Evolutionary conservation across 2,888 invertebrate genomes (phyloP).

Genomic region (Orthosia gothica): DNA sequence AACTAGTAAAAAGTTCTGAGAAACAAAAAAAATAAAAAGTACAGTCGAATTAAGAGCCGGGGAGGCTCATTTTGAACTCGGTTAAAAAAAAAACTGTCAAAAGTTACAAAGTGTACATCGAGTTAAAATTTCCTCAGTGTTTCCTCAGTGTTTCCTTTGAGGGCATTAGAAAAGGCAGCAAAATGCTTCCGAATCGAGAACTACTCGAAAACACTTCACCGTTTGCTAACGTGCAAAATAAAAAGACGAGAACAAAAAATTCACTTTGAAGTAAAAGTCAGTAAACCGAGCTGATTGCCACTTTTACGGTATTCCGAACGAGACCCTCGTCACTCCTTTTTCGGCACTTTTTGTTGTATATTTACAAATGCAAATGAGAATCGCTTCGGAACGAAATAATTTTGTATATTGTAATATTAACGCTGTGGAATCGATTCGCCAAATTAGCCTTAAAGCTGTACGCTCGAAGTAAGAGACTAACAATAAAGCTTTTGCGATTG

Average conservation of each 20-base stretch:
- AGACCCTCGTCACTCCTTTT: slow-evolving; percentile 85
- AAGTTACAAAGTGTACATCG: slow-evolving; percentile 27
- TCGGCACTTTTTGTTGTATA: slow-evolving; percentile 79
- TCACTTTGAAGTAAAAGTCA: slow-evolving; percentile 84
- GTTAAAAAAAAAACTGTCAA: slow-evolving; percentile 21
- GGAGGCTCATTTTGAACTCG: too few relatives aligned
- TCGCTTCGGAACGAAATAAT: slow-evolving; percentile 62
- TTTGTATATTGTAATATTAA: slow-evolving; percentile 60
- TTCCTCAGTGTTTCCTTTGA: slow-evolving; percentile 59
- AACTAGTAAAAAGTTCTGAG: too few relatives aligned
- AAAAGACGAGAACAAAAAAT: slow-evolving; percentile 80
- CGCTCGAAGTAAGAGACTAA: slow-evolving; percentile 12
- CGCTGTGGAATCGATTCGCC: slow-evolving; percentile 24
- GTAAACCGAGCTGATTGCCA: slow-evolving; percentile 85
- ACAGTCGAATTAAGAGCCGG: too few relatives aligned
- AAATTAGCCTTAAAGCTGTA: slow-evolving; percentile 40
- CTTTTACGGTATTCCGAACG: slow-evolving; percentile 85
- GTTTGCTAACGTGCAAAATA: slow-evolving; percentile 75
- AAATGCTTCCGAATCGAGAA: slow-evolving; percentile 71
- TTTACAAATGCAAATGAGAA: slow-evolving; percentile 82
- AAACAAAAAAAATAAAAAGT: too few relatives aligned
- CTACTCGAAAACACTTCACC: slow-evolving; percentile 73
- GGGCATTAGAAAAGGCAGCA: slow-evolving; percentile 66
- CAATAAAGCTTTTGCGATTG: slow-evolving; percentile 19
- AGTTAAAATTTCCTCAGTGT: slow-evolving; percentile 55